Evolutionary conservation across 1,140 invertebrate genomes (phyloP), one percentile per base, ranked within the genome.

Genomic region (Drosophila prosaltans): DNA sequence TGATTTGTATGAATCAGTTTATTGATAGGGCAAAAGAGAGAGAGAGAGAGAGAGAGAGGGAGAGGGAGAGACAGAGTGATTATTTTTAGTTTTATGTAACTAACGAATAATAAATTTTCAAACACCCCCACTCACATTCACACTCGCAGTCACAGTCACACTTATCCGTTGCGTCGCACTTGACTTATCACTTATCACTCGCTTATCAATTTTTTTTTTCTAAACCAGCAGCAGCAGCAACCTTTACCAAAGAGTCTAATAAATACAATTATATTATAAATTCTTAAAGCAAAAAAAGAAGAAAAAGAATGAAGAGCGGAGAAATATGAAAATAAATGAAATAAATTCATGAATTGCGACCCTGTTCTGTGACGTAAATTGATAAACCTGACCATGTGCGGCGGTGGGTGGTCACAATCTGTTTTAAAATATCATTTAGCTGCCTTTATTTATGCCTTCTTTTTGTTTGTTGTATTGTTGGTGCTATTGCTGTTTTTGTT

Each of bases 331-430:
- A 32, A n/a, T 32, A 30, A 55, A 48, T 55, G 57, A 74, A 36
- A 77, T 67, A 77, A 77, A 76, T 77, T 79, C 76, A 86, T 82
- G 82, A 85, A 85, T 86, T 82, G 82, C 83, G 60, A 71, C 72
- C 54, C 55, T 48, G 32, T 40, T 48, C 10, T 7, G 82, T 86
- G 82, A 86, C 82, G 82, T 86, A 88, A 86, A 86, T 86, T 71
- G 72, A 74, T 74, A 72, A 74, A 41, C 28, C 28, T 55, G 62
- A 57, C 58, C 69, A 51, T 32, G 45, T 51, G 45, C 70, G 55
- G 72, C 73, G 80, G 82, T 86, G 82, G 82, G 82, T 88, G 82
- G 82, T 72, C 84, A 61, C 65, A 73, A 76, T 80, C 83, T 72
- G 36, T 72, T 69, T 81, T 72, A 24, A 51, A 51, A 51, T 51